These are phyloP conservation scores for Malacosoma neustria DNA, from an alignment of 2,888 invertebrate genomes.

Conservation along the genomic window DNA sequence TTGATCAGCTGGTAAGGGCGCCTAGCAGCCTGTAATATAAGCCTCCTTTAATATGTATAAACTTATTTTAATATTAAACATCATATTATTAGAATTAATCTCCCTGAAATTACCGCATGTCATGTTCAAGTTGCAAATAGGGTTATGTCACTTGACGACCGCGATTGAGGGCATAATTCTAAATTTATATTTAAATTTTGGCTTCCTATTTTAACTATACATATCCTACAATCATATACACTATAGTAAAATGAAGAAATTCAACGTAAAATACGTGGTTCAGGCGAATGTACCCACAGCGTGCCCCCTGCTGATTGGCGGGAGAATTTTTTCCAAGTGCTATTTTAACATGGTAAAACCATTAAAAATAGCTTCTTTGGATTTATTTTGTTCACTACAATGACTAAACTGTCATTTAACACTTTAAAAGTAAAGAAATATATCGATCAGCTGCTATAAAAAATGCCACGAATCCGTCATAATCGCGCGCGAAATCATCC, in stretches of 20 bases:
- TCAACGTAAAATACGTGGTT: slow-evolving; percentile 24
- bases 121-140: slow-evolving; percentile 66
- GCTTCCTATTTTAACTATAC: slow-evolving; percentile 21
- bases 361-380: slow-evolving; percentile 20
- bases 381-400: slow-evolving; percentile 30
- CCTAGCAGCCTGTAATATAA: slow-evolving; percentile 44
- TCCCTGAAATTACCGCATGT: slow-evolving; percentile 67
- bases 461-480: slow-evolving; percentile 73
- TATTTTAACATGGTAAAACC: slow-evolving; percentile 29
- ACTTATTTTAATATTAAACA: slow-evolving; percentile 19
- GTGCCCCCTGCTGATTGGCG: slow-evolving; percentile 73
- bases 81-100: slow-evolving; percentile 32
- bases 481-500: slow-evolving; percentile 73
- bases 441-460: slow-evolving; percentile 59
- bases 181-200: slow-evolving; percentile 26
- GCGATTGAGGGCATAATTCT: slow-evolving; percentile 44
- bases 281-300: slow-evolving; percentile 40
- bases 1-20: slow-evolving; percentile 33
- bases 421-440: slow-evolving; percentile 31
- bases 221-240: slow-evolving; percentile 17
- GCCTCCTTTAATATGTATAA: slow-evolving; percentile 21
- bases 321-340: slow-evolving; percentile 51
- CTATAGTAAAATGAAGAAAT: slow-evolving; percentile 19
- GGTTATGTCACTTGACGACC: slow-evolving; percentile 72
- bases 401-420: slow-evolving; percentile 29